A percentile compares a stretch with the other conserved stretches of the same genome.
Conservation (phyloP, 2,113 vertebrate species). For the Carettochelys insculpta region DNA sequence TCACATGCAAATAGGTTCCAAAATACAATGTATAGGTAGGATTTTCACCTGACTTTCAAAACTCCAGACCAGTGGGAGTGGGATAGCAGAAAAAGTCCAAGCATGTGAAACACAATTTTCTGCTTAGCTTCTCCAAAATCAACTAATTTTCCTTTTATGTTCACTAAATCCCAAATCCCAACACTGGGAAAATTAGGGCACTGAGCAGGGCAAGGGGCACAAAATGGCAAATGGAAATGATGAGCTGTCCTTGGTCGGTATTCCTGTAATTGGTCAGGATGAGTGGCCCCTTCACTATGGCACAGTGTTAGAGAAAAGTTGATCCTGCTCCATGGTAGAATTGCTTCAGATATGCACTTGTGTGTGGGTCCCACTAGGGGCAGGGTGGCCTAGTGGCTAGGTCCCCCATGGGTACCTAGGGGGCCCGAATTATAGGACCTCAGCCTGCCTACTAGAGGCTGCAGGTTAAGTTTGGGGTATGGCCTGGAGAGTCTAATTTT, state of each 20-base stretch:
- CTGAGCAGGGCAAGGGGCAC: neutral
- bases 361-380: too few species aligned
- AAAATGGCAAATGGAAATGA: neutral
- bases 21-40: neutral
- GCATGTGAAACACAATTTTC: neutral
- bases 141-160: neutral
- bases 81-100: neutral
- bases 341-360: neutral
- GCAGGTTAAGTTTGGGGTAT: too few species aligned
- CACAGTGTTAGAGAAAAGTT: accelerated
- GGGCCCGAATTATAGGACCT: too few species aligned
- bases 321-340: neutral
- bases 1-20: slow-evolving; percentile 14
- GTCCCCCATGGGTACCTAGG: too few species aligned
- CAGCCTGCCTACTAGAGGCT: too few species aligned
- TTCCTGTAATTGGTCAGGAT: neutral
- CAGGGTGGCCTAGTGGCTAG: too few species aligned
- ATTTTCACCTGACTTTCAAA: slow-evolving; percentile 26
- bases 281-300: neutral
- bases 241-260: neutral
- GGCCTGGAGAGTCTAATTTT: too few species aligned
- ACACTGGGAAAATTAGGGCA: neutral
- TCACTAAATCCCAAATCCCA: neutral
- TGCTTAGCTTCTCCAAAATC: neutral
- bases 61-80: neutral